Base-by-base conservation (phyloP, 2,113 vertebrate genomes). In the Urocynchramus pylzowi region DNA sequence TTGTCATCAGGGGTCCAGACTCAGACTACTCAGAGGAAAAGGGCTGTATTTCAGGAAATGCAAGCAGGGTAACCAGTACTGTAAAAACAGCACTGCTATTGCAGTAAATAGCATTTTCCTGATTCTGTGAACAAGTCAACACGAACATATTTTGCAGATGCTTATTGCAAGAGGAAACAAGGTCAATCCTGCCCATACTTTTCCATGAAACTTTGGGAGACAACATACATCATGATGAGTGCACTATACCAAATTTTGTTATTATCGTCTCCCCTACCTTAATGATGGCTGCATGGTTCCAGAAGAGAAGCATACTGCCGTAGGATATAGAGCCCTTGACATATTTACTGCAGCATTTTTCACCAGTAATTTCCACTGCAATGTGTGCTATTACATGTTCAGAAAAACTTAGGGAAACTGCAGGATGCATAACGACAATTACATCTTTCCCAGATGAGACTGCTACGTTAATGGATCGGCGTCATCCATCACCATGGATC, bases 271-370 rank as follows among this genome's bases (percentile, higher is more conserved):
- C 60, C 56, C 84, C 63, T 95, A 47, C 79, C 59, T 63, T 93
- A 93, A 90, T 61, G 81, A 93, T 21, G 54, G 71, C 59, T 5
- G 21, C 2, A 0, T 59, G 82, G 64, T n/a, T 91, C 67, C 85
- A 80, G 67, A 80, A 61, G 69, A 87, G 87, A 64, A 91, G 84
- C 41, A 65, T 6, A 5, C 49, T 82, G 84, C 84, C 5, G 1
- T 24, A 84, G 67, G 67, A 89, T 87, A 84, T 24, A 82, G 82
- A 93, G 87, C 37, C 30, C 47, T 87, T 96, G 95, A 95, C 94
- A 96, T 84, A 93, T 95, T 96, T 97, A 96, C 94, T 95, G 93
- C 93, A 90, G 80, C 90, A 84, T 93, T 96, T 87, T 95, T 96
- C 94, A 95, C 45, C 87, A 61, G 93, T 74, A 94, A 88, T 96